phyloP scores from a whole-genome alignment of 2,888 invertebrate genomes.

The Eulithis prunata region DNA sequence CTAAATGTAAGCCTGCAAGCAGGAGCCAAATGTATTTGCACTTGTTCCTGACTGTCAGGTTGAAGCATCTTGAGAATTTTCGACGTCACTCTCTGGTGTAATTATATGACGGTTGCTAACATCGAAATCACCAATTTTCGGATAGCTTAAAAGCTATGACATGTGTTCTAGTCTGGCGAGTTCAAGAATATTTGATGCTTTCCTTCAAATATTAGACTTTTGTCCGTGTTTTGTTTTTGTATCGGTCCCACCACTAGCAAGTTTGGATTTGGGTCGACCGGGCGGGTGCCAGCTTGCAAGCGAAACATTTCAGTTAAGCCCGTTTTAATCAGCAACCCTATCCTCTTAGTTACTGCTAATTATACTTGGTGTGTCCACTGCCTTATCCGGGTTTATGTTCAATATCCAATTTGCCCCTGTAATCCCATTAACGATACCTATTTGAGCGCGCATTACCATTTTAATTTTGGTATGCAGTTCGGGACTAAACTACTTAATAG shows the following conservation, averaged over 20 bases:
- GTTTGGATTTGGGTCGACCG: slow-evolving; percentile 54
- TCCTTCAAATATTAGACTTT: background rate
- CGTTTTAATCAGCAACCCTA: slow-evolving; percentile 69
- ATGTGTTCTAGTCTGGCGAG: too few species aligned
- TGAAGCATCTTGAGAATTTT: too few species aligned
- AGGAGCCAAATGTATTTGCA: too few species aligned
- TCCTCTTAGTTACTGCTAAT: slow-evolving; percentile 79
- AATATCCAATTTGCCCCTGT: slow-evolving; percentile 76
- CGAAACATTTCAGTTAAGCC: slow-evolving; percentile 61
- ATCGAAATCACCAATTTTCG: too few species aligned
- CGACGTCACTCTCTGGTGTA: too few species aligned
- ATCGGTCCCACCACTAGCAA: slow-evolving; percentile 33
- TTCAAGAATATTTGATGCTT: too few species aligned
- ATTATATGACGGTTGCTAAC: too few species aligned
- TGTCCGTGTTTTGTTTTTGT: background rate
- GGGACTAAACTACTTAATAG: slow-evolving; percentile 19
- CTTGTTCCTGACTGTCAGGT: too few species aligned
- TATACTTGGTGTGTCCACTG: slow-evolving; percentile 75
- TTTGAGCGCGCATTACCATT: slow-evolving; percentile 62
- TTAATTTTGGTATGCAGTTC: slow-evolving; percentile 46
- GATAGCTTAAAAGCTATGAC: too few species aligned
- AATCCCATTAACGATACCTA: slow-evolving; percentile 73
- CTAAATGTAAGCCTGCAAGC: too few species aligned
- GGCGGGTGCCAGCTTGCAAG: slow-evolving; percentile 39
- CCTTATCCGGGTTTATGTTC: slow-evolving; percentile 70